A percentile compares a stretch with the other conserved stretches of the same genome.
Conservation (phyloP, 2,888 invertebrate species). For the Lycia hirtaria region DNA sequence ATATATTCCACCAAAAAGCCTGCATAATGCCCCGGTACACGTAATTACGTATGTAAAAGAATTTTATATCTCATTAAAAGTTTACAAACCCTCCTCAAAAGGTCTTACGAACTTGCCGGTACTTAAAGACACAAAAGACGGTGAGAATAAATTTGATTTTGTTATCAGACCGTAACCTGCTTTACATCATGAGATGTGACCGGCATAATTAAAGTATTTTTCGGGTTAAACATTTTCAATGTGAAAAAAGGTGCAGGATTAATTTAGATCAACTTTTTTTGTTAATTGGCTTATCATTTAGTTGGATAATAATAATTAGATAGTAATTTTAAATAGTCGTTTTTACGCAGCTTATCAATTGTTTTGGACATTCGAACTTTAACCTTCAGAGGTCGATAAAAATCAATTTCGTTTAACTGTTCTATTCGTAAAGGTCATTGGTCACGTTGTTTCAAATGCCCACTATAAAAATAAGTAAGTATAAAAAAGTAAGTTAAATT, state of each 20-base stretch:
- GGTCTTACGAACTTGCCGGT: constrained; percentile 43
- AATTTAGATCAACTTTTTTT: no score
- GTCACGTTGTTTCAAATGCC: not conserved
- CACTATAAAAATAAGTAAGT: not conserved
- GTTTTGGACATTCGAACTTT: no score
- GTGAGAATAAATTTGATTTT: constrained; percentile 73
- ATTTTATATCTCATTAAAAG: constrained; percentile 51
- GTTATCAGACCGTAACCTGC: constrained; percentile 68
- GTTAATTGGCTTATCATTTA: no score
- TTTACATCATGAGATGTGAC: constrained; percentile 62
- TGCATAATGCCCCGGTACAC: constrained; percentile 2
- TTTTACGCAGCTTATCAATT: no score
- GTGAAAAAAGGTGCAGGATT: no score
- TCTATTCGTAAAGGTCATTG: no score
- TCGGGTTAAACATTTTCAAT: not conserved
- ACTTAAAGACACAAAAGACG: constrained; percentile 50
- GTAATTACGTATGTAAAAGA: constrained; percentile 30
- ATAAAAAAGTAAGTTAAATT: not conserved
- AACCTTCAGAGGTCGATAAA: no score
- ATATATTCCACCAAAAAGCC: constrained; percentile 3
- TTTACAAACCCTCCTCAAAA: constrained; percentile 35
- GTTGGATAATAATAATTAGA: no score
- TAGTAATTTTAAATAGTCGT: no score
- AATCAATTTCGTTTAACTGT: no score
- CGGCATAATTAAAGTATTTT: constrained; percentile 53